Percentiles rank a stretch among this genome's conserved stretches.
Evolutionary conservation across 2,888 invertebrate genomes (phyloP).

Genomic region (Pseudococcus longispinus): DNA sequence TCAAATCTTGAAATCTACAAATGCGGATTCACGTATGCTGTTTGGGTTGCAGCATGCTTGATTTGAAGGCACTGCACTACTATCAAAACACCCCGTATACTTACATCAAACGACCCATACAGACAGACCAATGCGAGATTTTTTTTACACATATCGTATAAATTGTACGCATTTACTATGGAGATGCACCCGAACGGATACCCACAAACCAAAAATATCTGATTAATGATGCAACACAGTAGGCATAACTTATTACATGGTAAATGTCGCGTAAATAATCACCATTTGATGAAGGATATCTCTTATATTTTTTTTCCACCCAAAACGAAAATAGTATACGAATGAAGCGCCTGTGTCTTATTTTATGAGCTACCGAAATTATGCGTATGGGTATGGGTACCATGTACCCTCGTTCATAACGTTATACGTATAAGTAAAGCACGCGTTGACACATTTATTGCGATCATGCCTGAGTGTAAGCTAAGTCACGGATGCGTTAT

Average conservation of each 20-base stretch:
- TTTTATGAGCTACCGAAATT: neutral
- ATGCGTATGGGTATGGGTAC: neutral
- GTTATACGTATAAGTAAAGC: neutral
- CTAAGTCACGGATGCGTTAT: constrained; percentile 30
- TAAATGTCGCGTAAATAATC: constrained; percentile 30
- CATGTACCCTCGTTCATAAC: neutral
- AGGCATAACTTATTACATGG: neutral
- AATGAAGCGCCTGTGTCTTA: neutral
- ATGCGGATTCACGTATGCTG: no score
- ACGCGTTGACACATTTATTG: constrained; percentile 41
- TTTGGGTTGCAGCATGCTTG: no score
- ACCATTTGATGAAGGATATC: constrained; percentile 20
- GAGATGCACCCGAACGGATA: neutral
- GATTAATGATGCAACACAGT: neutral
- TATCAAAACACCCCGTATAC: no score
- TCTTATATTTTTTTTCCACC: neutral
- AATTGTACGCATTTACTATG: no score
- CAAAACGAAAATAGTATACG: neutral
- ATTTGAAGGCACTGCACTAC: no score
- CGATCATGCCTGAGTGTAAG: constrained; percentile 3
- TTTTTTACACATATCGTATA: neutral
- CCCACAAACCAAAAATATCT: neutral
- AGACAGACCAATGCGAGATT: neutral
- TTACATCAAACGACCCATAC: no score
- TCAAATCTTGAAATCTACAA: no score